Conservation (phyloP, 2,113 vertebrate genomes). For the Dascyllus trimaculatus region DNA sequence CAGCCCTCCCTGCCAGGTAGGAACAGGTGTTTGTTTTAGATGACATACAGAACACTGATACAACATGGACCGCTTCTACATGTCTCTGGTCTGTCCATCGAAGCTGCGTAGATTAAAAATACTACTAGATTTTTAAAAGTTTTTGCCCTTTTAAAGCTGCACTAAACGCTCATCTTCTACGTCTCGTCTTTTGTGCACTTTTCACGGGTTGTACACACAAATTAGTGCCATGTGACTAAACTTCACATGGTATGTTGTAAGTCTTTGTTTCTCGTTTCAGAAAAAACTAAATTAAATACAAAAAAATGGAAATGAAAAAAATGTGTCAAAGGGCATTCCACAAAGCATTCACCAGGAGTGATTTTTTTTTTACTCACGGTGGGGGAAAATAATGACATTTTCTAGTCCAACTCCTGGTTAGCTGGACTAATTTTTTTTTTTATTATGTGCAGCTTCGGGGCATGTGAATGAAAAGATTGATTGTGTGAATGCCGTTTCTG, state of each 20-base stretch:
- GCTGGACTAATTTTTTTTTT: conserved; percentile 71
- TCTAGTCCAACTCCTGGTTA: conserved; percentile 70
- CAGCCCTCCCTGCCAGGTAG: conserved; percentile 70
- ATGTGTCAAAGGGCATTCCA: conserved; percentile 62
- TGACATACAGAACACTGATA: conserved; percentile 35
- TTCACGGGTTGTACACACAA: conserved; percentile 2
- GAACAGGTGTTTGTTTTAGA: conserved; percentile 73
- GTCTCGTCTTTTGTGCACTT: neutral
- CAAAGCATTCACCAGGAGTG: conserved; percentile 58
- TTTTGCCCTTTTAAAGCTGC: neutral
- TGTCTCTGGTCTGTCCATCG: neutral
- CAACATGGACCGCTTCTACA: conserved; percentile 8
- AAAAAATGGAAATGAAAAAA: conserved; percentile 52
- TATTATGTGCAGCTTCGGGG: conserved; percentile 77
- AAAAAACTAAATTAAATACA: conserved; percentile 47
- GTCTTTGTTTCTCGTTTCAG: conserved; percentile 30
- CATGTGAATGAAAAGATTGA: conserved; percentile 81
- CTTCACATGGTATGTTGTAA: neutral
- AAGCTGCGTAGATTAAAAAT: neutral
- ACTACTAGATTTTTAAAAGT: neutral
- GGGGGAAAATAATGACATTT: conserved; percentile 70
- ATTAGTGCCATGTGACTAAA: conserved; percentile 8
- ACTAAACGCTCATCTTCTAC: neutral
- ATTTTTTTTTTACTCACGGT: conserved; percentile 34
- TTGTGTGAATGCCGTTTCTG: conserved; percentile 78